These are phyloP conservation scores for Psittacula echo DNA, from an alignment of 2,797 vertebrate genomes.

Conservation along the genomic window DNA sequence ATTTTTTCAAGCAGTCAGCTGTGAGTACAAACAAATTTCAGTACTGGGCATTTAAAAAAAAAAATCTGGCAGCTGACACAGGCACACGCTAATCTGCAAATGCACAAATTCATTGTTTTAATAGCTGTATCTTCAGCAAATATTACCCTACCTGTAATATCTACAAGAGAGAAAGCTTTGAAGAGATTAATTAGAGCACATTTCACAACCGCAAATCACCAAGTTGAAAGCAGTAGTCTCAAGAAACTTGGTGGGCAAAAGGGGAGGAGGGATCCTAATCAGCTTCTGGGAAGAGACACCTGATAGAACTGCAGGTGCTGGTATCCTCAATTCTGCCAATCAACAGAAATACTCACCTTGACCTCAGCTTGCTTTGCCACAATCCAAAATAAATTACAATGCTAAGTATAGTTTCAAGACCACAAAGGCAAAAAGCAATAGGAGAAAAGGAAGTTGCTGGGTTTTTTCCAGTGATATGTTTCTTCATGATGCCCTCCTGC, in stretches of 20 bases:
- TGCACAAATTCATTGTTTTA: not conserved
- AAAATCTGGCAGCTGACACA: not conserved
- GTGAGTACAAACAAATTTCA: not conserved
- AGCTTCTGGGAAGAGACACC: not conserved
- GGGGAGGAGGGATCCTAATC: not conserved
- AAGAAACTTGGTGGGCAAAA: not conserved
- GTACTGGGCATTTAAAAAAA: not conserved
- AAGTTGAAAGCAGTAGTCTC: not conserved
- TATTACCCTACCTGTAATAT: not conserved
- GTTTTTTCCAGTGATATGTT: rapidly evolving
- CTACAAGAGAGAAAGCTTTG: not conserved
- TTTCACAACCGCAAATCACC: not conserved
- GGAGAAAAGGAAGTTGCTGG: not conserved
- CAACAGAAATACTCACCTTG: not conserved
- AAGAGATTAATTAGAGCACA: not conserved
- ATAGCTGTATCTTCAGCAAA: not conserved
- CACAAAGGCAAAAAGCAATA: not conserved
- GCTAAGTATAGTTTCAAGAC: not conserved
- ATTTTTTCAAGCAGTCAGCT: not conserved
- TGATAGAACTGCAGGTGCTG: not conserved
- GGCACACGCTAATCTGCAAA: not conserved
- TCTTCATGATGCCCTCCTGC: not conserved
- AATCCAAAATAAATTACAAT: not conserved
- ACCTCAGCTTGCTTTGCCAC: not conserved
- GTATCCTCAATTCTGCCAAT: not conserved